A percentile compares a stretch with the other conserved stretches of the same genome.
Conservation (phyloP, 1,140 invertebrate genomes). For the Drosophila suzukii region DNA sequence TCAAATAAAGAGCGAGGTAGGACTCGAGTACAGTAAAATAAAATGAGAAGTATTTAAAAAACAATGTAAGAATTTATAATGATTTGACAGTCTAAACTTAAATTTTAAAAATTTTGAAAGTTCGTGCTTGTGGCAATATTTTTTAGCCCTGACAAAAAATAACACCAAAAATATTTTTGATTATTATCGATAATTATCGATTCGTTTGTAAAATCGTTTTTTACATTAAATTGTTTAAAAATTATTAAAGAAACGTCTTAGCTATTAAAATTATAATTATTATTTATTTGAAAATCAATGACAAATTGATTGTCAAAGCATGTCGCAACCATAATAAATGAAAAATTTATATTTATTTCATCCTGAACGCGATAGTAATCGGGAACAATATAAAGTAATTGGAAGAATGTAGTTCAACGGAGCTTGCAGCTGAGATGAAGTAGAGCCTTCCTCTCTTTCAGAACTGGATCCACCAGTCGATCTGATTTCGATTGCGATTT, state of each 20-base stretch:
- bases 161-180: too few relatives aligned
- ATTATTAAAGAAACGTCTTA: too few relatives aligned
- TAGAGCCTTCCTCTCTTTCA: not conserved
- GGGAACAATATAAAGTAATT: not conserved
- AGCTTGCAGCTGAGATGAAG: not conserved
- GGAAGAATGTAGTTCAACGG: not conserved
- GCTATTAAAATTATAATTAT: too few relatives aligned
- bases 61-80: too few relatives aligned
- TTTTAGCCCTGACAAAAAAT: too few relatives aligned
- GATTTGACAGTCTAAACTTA: too few relatives aligned
- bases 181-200: too few relatives aligned
- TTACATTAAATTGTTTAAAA: too few relatives aligned
- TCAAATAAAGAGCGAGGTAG: not conserved
- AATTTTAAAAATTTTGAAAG: not conserved
- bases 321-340: not conserved
- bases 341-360: not conserved
- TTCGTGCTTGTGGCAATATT: too few relatives aligned
- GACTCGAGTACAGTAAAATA: not conserved
- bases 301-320: not conserved
- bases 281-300: not conserved
- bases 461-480: conserved; percentile 7
- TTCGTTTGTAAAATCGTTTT: too few relatives aligned
- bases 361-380: not conserved
- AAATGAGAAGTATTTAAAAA: not conserved
- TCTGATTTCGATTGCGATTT: not conserved